Conservation (phyloP, 2,113 vertebrate genomes). For the Strix uralensis region DNA sequence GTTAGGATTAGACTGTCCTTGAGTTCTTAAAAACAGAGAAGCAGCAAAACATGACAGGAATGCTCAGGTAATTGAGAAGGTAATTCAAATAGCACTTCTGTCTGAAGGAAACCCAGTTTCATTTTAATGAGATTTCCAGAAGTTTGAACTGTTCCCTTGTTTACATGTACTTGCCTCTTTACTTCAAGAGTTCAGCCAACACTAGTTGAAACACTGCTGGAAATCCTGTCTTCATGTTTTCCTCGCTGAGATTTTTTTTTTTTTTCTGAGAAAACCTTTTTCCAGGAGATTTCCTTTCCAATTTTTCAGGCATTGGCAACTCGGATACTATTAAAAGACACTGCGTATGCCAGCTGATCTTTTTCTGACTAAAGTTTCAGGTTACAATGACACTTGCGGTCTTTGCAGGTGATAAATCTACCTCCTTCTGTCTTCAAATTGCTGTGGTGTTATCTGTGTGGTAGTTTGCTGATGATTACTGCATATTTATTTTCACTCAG, state of each 20-base stretch:
- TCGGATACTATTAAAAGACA: not conserved
- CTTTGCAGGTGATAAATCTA: not conserved
- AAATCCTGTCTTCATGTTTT: not conserved
- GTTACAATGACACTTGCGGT: accelerated
- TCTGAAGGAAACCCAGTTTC: not conserved
- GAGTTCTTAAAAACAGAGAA: not conserved
- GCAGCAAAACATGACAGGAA: not conserved
- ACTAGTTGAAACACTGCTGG: not conserved
- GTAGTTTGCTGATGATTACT: not conserved
- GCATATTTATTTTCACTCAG: not conserved
- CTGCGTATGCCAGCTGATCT: not conserved
- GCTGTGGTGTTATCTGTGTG: not conserved
- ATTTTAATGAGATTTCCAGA: not conserved
- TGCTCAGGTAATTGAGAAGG: not conserved
- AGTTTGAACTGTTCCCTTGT: not conserved
- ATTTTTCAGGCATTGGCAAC: not conserved
- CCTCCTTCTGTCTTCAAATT: not conserved
- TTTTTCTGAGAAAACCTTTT: not conserved
- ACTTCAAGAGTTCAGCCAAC: not conserved
- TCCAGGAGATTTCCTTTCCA: not conserved
- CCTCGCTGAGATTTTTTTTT: accelerated
- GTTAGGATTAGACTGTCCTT: not conserved
- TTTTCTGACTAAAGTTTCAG: not conserved
- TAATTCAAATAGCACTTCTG: not conserved
- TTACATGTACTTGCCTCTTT: not conserved